A percentile compares a stretch with the other conserved stretches of the same genome.
These are phyloP conservation scores for Alexandromys oeconomus DNA, from an alignment of 2,797 vertebrate species.

Conservation along the genomic window DNA sequence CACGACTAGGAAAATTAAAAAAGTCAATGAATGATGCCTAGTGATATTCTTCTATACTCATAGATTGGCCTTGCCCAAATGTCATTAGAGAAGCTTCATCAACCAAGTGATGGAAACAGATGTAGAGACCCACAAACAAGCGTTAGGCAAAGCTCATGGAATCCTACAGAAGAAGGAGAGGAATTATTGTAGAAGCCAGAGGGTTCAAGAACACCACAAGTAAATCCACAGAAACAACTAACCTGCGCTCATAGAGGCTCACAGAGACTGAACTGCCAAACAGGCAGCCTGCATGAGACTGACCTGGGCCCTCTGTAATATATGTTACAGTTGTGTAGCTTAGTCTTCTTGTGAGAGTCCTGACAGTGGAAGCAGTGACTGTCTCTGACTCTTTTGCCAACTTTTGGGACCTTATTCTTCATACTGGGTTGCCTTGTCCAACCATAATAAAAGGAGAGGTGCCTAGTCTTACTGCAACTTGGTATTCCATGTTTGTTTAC, in stretches of 20 bases:
- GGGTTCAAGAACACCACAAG: neutral
- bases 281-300: neutral
- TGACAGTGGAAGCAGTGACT: neutral
- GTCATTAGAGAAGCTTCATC: neutral
- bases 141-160: neutral
- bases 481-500: neutral
- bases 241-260: neutral
- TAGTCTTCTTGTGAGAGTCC: neutral
- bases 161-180: neutral
- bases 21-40: neutral
- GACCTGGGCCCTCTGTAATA: neutral
- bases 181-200: neutral
- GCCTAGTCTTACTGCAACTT: neutral
- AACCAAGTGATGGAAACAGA: neutral
- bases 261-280: neutral
- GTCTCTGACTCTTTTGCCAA: neutral
- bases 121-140: neutral
- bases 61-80: neutral
- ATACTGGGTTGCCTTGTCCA: neutral
- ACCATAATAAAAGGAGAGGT: neutral
- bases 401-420: neutral
- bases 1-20: neutral
- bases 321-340: neutral
- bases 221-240: neutral
- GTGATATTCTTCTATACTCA: neutral